Conservation (phyloP, 2,113 vertebrate species). For the Colistium nudipinnis region DNA sequence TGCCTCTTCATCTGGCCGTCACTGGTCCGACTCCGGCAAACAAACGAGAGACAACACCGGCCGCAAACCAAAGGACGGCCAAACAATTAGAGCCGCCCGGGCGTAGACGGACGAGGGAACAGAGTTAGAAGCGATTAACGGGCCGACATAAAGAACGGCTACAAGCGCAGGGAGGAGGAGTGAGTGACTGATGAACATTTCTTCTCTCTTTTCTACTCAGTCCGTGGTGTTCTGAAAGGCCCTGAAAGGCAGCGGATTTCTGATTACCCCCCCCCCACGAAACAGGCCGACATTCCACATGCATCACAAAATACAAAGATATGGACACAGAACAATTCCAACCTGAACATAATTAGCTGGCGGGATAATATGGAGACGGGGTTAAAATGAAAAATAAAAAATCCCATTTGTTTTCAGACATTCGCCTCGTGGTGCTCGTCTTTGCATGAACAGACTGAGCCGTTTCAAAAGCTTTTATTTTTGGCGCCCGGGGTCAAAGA, state of each 20-base stretch:
- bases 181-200: slow-evolving; percentile 49
- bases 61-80: slow-evolving; percentile 33
- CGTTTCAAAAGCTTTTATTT: background rate
- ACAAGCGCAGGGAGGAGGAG: background rate
- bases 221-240: slow-evolving; percentile 26
- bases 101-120: slow-evolving; percentile 37
- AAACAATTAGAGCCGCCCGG: slow-evolving; percentile 69
- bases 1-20: slow-evolving; percentile 35
- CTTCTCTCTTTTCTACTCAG: slow-evolving; percentile 21
- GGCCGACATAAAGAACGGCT: slow-evolving; percentile 27
- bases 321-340: slow-evolving; percentile 49
- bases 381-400: background rate
- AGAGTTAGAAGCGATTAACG: slow-evolving; percentile 44
- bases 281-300: slow-evolving; percentile 41
- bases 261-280: slow-evolving; percentile 62
- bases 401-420: background rate
- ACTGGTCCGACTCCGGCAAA: slow-evolving; percentile 15
- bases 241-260: slow-evolving; percentile 48
- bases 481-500: background rate
- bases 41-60: slow-evolving; percentile 33
- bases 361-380: slow-evolving; percentile 17
- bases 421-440: slow-evolving; percentile 8
- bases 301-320: slow-evolving; percentile 33
- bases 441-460: background rate
- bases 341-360: slow-evolving; percentile 47